Evolutionary conservation across 2,113 vertebrate genomes (phyloP), one percentile per base, ranked within the genome.

Genomic region (Takifugu flavidus): DNA sequence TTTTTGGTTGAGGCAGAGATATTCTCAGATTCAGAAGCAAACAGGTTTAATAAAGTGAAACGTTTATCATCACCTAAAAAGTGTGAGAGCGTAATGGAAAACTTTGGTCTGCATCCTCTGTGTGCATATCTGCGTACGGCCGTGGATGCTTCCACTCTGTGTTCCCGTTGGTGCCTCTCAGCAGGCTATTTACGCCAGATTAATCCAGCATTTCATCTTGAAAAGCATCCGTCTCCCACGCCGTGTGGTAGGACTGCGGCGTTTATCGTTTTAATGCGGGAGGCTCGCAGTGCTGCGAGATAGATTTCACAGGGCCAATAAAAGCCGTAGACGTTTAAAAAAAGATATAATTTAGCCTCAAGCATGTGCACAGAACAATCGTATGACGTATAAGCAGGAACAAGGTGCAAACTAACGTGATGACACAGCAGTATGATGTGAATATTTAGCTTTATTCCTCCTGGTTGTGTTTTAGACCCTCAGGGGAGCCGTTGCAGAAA

Each of bases 221-320:
- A 83, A 83, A 78, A 84, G 78, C 80, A 82, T 82, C 77, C 79
- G 72, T 83, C 80, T 74, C 88, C 83, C 83, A 85, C 83, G 57
- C 85, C 42, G 55, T 53, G 75, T 80, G 78, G 79, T 55, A 50
- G 65, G 77, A 87, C 77, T 78, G 75, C 77, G 65, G 76, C 71
- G 78, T 82, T 79, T 70, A 75, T 82, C 67, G 62, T 73, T 68
- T 67, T 52, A 52, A 79, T 70, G 62, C 68, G 74, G 65, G 67
- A 78, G 49, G 42, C 64, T 39, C 62, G 56, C 74, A 49, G 61
- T 70, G 77, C 67, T 82, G 75, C 63, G 71, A 11, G 34, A 8
- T 10, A 3, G 34, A 3, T 39, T 39, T 39, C 34, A 39, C 34
- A 10, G 11, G 34, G 34, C 34, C 34, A 39, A 39, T 31, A 31